Evolutionary conservation across 2,113 vertebrate genomes (phyloP).

Genomic region (Albula glossodonta): DNA sequence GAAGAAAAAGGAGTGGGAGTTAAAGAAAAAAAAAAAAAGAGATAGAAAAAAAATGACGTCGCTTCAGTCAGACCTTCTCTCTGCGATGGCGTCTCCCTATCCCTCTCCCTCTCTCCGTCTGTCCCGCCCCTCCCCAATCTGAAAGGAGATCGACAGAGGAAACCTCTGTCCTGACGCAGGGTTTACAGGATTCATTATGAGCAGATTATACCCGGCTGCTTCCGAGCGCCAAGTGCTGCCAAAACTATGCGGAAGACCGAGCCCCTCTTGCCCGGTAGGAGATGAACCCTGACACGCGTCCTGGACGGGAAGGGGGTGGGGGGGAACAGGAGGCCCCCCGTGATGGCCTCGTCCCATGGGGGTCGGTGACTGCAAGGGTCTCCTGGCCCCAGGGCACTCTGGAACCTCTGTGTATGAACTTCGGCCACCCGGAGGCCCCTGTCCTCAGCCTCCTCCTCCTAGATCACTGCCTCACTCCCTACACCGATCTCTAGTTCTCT

Average conservation of each 20-base stretch:
- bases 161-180: neutral
- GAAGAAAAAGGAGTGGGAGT: conserved; percentile 20
- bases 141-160: conserved; percentile 33
- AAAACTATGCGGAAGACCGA: neutral
- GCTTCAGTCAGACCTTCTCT: conserved; percentile 11
- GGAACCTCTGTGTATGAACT: conserved; percentile 29
- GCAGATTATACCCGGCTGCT: neutral
- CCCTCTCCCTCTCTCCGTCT: neutral
- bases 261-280: conserved; percentile 26
- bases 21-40: too few species aligned
- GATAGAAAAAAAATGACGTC: conserved; percentile 50
- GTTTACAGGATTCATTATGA: conserved; percentile 10
- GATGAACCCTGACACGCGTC: conserved; percentile 42
- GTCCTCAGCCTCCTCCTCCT: conserved; percentile 22
- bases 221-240: neutral
- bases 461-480: neutral
- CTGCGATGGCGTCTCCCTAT: conserved; percentile 23
- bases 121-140: conserved; percentile 23
- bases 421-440: conserved; percentile 21
- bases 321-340: neutral
- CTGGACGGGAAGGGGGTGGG: conserved; percentile 26
- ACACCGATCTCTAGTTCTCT: neutral
- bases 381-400: conserved; percentile 41
- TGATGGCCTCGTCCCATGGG: conserved; percentile 13
- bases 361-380: conserved; percentile 23